Conservation (phyloP, 2,113 vertebrate genomes). For the Columbina picui region DNA sequence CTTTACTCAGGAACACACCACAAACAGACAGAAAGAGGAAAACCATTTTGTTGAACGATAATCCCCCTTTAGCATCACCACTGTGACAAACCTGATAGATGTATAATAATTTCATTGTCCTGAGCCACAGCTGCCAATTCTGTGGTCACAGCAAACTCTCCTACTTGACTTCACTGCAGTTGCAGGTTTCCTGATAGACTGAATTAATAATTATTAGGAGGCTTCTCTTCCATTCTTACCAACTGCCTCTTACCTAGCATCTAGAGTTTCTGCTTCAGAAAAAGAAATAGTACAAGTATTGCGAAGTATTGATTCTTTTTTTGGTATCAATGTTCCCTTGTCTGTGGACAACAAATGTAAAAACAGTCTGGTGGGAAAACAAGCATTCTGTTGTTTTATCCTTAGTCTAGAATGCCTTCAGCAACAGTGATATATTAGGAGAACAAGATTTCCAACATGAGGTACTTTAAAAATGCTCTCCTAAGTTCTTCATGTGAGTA, state of each 20-base stretch:
- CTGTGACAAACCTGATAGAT: background rate
- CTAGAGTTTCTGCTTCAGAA: background rate
- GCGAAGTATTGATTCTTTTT: conserved; percentile 20
- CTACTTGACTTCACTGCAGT: background rate
- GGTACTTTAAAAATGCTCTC: background rate
- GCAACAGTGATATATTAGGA: background rate
- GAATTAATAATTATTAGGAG: conserved; percentile 1
- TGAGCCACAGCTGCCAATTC: background rate
- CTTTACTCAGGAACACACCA: background rate
- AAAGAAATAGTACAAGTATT: conserved; percentile 7
- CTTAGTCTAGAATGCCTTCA: background rate
- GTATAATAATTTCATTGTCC: background rate
- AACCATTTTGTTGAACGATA: background rate
- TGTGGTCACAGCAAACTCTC: background rate
- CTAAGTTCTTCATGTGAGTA: background rate
- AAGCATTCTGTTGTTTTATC: background rate
- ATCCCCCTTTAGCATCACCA: background rate
- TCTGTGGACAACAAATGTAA: background rate
- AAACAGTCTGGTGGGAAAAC: conserved; percentile 13
- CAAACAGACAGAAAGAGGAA: background rate
- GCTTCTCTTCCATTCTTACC: background rate
- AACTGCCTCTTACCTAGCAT: background rate
- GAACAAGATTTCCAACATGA: background rate
- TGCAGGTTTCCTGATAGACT: background rate
- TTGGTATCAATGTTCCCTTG: background rate